These are phyloP conservation scores for Eupithecia dodoneata DNA, from an alignment of 2,888 invertebrate genomes.

Conservation along the genomic window DNA sequence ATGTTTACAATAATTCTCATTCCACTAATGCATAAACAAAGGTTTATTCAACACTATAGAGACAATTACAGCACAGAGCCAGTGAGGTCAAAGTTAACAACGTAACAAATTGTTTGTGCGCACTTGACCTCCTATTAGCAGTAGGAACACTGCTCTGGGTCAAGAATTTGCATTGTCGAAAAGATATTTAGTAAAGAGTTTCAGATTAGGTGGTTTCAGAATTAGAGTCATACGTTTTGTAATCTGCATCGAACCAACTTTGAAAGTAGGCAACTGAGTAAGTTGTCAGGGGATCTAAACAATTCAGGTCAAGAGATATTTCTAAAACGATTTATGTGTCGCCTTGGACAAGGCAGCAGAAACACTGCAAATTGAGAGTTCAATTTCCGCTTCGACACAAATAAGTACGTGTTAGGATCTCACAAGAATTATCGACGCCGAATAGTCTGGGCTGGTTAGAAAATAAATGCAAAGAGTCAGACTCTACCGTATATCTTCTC, in stretches of 20 bases:
- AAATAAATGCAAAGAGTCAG: not conserved
- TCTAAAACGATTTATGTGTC: not conserved
- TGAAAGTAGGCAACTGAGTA: not conserved
- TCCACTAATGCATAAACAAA: slow-evolving; percentile 1
- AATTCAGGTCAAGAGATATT: not conserved
- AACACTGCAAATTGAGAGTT: not conserved
- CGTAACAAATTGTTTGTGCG: slow-evolving; percentile 13
- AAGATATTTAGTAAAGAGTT: not conserved
- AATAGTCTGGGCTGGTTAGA: not conserved
- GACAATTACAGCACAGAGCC: slow-evolving; percentile 21
- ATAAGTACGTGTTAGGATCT: not conserved
- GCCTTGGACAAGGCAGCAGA: not conserved
- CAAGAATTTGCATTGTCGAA: slow-evolving; percentile 11
- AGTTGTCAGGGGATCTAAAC: not conserved
- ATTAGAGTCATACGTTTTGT: not conserved
- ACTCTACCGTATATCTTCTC: too few species aligned
- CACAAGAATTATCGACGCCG: not conserved
- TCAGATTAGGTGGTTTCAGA: not conserved
- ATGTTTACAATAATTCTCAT: not conserved
- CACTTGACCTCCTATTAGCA: slow-evolving; percentile 11
- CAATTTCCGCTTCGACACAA: not conserved
- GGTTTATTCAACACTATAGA: not conserved
- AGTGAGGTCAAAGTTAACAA: slow-evolving; percentile 23
- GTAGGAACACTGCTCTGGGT: slow-evolving; percentile 5
- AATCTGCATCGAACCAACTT: not conserved